phyloP scores from a whole-genome alignment of 35 echinoderm and acorn worm genomes.

The Holothuria glaberrima region DNA sequence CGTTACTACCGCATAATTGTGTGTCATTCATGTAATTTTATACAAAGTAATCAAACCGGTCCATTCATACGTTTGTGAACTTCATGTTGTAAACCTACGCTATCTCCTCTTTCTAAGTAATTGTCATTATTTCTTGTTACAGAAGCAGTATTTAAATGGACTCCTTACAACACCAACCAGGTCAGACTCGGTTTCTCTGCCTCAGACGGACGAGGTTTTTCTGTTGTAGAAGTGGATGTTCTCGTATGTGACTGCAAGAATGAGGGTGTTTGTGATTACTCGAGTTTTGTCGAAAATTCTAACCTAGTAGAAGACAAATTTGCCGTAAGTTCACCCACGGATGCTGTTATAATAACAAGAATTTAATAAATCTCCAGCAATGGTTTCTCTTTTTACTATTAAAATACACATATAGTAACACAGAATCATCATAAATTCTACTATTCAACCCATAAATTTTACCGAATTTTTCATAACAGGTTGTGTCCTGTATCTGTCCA shows the following conservation, averaged over 20 bases:
- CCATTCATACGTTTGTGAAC: too few relatives aligned
- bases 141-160: constrained; percentile 83
- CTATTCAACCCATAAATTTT: neutral
- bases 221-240: constrained; percentile 58
- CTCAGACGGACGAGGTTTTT: constrained; percentile 57
- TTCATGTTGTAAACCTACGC: too few relatives aligned
- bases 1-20: too few relatives aligned
- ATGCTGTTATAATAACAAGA: neutral
- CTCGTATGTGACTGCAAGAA: constrained; percentile 81
- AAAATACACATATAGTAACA: neutral
- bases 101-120: too few relatives aligned
- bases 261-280: constrained; percentile 72
- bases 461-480: constrained; percentile 39
- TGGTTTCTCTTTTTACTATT: neutral
- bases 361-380: neutral
- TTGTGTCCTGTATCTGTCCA: constrained; percentile 72
- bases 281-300: constrained; percentile 52
- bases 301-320: constrained; percentile 69
- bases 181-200: constrained; percentile 72
- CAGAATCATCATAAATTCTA: neutral
- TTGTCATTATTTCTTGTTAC: neutral
- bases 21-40: too few relatives aligned
- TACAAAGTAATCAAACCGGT: too few relatives aligned
- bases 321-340: constrained; percentile 53
- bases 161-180: constrained; percentile 49